These are phyloP conservation scores for Tenthredo mesomela DNA, from an alignment of 2,888 invertebrate species.

Conservation along the genomic window DNA sequence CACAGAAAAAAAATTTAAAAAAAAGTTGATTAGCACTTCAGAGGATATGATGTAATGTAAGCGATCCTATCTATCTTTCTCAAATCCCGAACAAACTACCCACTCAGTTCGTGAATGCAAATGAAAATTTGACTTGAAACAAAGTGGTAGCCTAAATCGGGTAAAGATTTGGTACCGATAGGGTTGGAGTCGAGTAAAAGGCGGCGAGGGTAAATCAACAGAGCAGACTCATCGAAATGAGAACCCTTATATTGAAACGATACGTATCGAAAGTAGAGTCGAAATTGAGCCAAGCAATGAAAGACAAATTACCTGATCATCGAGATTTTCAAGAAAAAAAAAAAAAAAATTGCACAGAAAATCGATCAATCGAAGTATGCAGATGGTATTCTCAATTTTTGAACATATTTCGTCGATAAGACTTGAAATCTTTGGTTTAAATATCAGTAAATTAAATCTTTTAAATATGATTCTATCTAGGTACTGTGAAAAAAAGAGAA, in stretches of 20 bases:
- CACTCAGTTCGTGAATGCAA: conserved; percentile 29
- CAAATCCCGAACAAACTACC: conserved; percentile 7
- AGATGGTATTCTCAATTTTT: not conserved
- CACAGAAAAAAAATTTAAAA: not conserved
- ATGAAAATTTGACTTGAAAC: conserved; percentile 29
- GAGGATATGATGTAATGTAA: not conserved
- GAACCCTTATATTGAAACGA: not conserved
- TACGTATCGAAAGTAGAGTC: not conserved
- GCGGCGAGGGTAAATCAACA: conserved; percentile 9
- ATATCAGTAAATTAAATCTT: not conserved
- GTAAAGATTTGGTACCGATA: conserved; percentile 26
- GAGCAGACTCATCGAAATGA: not conserved
- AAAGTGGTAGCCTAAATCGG: conserved; percentile 24
- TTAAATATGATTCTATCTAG: not conserved
- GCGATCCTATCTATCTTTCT: conserved; percentile 17
- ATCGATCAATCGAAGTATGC: not conserved
- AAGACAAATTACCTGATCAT: not conserved
- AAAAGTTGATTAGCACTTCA: conserved; percentile 9
- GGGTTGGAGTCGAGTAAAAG: not conserved
- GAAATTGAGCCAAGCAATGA: not conserved
- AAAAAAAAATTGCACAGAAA: not conserved
- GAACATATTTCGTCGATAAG: not conserved
- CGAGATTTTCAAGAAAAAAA: not conserved
- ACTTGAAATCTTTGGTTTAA: not conserved
- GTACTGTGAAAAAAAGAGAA: not conserved